Conservation (phyloP, 2,113 vertebrate genomes). For the Syrrhaptes paradoxus region DNA sequence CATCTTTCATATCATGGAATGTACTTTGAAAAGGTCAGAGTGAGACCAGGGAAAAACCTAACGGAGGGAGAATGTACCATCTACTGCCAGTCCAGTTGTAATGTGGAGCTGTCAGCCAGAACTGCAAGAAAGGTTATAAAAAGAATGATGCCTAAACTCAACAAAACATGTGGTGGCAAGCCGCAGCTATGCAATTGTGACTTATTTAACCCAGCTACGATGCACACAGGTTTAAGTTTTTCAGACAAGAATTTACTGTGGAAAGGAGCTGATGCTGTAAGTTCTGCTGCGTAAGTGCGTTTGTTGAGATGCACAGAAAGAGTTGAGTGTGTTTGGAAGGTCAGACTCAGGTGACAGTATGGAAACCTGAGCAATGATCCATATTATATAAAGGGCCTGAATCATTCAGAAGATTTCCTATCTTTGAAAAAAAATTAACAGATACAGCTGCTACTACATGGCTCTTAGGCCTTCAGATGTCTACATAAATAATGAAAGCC, state of each 20-base stretch:
- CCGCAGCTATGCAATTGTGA: neutral
- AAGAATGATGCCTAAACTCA: neutral
- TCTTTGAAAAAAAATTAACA: neutral
- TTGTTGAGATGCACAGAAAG: rapidly evolving
- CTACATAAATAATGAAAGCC: neutral
- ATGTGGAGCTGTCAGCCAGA: neutral
- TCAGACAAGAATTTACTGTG: neutral
- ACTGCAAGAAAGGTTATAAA: neutral
- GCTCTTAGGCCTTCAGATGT: neutral
- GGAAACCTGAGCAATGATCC: neutral
- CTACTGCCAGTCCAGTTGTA: neutral
- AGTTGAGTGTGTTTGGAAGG: neutral
- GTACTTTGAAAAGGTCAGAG: constrained; percentile 37
- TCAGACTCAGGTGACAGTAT: neutral
- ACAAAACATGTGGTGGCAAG: neutral
- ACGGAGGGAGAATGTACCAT: neutral
- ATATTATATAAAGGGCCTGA: neutral
- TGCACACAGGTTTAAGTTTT: neutral
- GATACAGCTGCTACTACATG: neutral
- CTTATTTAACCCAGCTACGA: neutral
- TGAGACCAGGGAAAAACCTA: neutral
- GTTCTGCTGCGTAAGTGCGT: neutral
- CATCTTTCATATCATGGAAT: neutral
- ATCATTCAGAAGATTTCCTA: neutral
- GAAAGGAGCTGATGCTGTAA: neutral